Base-by-base conservation (phyloP, 2,113 vertebrate species). In the Aptenodytes forsteri region DNA sequence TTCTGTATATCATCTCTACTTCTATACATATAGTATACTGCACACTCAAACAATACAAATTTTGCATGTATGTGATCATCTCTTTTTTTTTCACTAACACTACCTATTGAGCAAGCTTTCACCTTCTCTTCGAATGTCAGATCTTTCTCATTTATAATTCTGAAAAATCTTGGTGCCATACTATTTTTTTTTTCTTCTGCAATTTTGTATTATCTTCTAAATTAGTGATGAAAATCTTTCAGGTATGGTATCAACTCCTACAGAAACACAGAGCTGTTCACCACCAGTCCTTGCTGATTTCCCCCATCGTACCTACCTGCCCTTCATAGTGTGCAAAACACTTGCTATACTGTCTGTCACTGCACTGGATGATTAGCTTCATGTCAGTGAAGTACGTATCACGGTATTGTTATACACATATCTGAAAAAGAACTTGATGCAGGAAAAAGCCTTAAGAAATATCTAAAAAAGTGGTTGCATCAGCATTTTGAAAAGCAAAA, bases 1-100 rank as follows among this genome's bases (percentile, higher is more conserved):
- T 86, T 77, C 20, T n/a, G 2, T 38, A 6, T 26, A 29, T 14
- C 1, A 0, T n/a, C 23, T 83, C 16, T 7, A 6, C 14, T 46
- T 89, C 16, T 40, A n/a, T 8, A 36, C 1, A 5, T 42, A 29
- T 4, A 59, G 7, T 11, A 38, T 7, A 44, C 6, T 55, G 13
- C 7, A 69, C 11, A 21, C 17, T 83, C 15, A 46, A 54, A 66
- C 3, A 64, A 17, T 30, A 42, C 16, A 38, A 56, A 40, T 7
- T 38, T 85, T 69, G 5, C 8, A 54, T 11, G 3, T 46, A 16
- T n/a, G 7, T 55, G 22, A 70, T 14, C 29, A 6, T 11, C 1
- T 42, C n/a, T 10, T 23, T 69, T 22, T 75, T 54, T 67, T 47
- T 19, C 12, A 42, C 4, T 78, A 32, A 54, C 16, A 26, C 7